These are phyloP conservation scores for Naso thynnoides DNA, from an alignment of 2,797 vertebrate genomes.

Conservation along the genomic window DNA sequence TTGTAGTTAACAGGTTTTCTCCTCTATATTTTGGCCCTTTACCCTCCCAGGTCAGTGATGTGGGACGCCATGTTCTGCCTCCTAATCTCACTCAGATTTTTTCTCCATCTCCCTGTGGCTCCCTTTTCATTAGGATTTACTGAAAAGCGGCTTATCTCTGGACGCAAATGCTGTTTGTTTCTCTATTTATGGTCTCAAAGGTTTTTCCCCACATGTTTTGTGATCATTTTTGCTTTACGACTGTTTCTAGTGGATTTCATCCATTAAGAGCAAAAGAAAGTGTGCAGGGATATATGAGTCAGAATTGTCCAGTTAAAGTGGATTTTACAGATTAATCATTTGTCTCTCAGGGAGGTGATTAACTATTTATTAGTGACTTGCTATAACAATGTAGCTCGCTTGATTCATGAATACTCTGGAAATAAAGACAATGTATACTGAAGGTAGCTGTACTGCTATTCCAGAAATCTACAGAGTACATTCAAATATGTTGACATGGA, in stretches of 20 bases:
- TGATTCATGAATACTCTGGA: too few relatives aligned
- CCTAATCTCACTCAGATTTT: slow-evolving; percentile 44
- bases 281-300: not conserved
- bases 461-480: too few relatives aligned
- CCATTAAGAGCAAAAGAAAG: slow-evolving; percentile 3
- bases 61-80: slow-evolving; percentile 51
- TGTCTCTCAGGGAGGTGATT: too few relatives aligned
- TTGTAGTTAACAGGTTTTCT: not conserved
- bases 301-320: not conserved
- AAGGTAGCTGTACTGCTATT: too few relatives aligned
- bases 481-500: too few relatives aligned
- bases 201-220: slow-evolving; percentile 28
- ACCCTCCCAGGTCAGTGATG: slow-evolving; percentile 41
- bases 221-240: slow-evolving; percentile 16
- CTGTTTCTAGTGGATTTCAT: slow-evolving; percentile 14
- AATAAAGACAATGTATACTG: too few relatives aligned
- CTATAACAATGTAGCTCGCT: too few relatives aligned
- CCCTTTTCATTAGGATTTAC: slow-evolving; percentile 71
- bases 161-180: slow-evolving; percentile 54
- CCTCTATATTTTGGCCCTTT: slow-evolving; percentile 13
- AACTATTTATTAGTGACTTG: too few relatives aligned
- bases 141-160: slow-evolving; percentile 78
- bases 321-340: too few relatives aligned
- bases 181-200: slow-evolving; percentile 54
- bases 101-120: slow-evolving; percentile 39